Evolutionary conservation across 2,888 invertebrate genomes (phyloP), one percentile per base, ranked within the genome.

Genomic region (Gymnoscelis rufifasciata): DNA sequence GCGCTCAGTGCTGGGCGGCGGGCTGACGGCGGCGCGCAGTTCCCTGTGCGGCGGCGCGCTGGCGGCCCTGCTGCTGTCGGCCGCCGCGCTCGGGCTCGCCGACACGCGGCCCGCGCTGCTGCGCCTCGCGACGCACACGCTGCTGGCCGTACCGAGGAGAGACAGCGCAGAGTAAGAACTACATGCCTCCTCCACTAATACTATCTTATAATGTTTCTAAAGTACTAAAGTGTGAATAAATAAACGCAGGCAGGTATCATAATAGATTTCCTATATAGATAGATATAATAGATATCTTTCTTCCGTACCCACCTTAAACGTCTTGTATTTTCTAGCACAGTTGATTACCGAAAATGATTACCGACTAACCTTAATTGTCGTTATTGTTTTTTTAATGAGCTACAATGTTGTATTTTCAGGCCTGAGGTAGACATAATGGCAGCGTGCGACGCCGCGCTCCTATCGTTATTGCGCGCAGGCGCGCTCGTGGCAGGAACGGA

Each of bases 51-150:
- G 7, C 11, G 47, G 66, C 74, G 81, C 53, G 80, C 1, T 24
- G 14, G 24, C 84, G 26, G 84, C 83, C 91, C 81, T 95, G 39
- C 77, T 95, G 47, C 77, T 95, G 11, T 93, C 93, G 66, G 92
- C 91, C 1, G 91, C 93, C 49, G 92, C 93, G 30, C 79, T 94
- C 13, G 82, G 88, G 0, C 79, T 94, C 27, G 93, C 93, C 0
- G 75, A 71, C 45, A 90, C 90, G 1, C 80, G 91, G 24, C 61
- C 60, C 0, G 74, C 83, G 36, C 72, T 94, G 13, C 83, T 89
- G 37, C 68, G 74, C 1, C 76, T 95, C 38, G 68, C 92, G n/a
- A 69, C 69, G 1, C 76, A 78, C 38, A 93, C 95, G 0, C 80
- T 97, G 38, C 71, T 95, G 37, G 63, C 62, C 3, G 55, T 64